Percentiles rank a stretch among this genome's conserved stretches.
Evolutionary conservation across 2,888 invertebrate genomes (phyloP).

Genomic region (Dusona sp.): DNA sequence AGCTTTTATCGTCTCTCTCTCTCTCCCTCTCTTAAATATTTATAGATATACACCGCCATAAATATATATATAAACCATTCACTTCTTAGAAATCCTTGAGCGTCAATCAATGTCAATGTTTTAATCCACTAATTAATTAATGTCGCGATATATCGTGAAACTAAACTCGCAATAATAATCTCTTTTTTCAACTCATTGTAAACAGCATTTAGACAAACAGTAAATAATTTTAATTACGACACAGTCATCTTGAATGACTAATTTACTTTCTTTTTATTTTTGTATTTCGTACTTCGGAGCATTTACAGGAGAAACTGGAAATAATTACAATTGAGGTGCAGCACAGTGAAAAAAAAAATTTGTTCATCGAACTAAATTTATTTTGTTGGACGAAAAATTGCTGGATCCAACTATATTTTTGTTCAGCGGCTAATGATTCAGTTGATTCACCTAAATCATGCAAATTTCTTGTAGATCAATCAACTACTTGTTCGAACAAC

Average conservation of each 20-base stretch:
- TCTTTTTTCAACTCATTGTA: neutral
- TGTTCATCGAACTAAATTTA: too few relatives aligned
- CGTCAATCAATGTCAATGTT: slow-evolving; percentile 15
- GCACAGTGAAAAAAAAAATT: too few relatives aligned
- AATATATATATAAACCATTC: neutral
- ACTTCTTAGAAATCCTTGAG: slow-evolving; percentile 19
- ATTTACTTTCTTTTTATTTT: neutral
- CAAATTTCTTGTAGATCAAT: too few relatives aligned
- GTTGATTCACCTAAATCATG: too few relatives aligned
- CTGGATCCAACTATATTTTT: too few relatives aligned
- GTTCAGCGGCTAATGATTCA: too few relatives aligned
- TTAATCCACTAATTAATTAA: slow-evolving; percentile 27
- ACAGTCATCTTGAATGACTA: neutral
- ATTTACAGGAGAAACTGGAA: too few relatives aligned
- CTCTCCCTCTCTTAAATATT: neutral
- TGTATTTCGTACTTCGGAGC: too few relatives aligned
- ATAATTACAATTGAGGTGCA: neutral
- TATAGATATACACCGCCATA: neutral
- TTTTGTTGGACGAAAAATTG: too few relatives aligned
- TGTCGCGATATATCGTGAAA: neutral
- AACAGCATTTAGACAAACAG: neutral
- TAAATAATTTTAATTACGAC: neutral
- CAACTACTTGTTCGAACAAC: too few relatives aligned
- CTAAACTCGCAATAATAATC: neutral
- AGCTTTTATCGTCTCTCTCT: slow-evolving; percentile 59